Conservation (phyloP, 2,797 vertebrate genomes). For the Austrolebias charrua region DNA sequence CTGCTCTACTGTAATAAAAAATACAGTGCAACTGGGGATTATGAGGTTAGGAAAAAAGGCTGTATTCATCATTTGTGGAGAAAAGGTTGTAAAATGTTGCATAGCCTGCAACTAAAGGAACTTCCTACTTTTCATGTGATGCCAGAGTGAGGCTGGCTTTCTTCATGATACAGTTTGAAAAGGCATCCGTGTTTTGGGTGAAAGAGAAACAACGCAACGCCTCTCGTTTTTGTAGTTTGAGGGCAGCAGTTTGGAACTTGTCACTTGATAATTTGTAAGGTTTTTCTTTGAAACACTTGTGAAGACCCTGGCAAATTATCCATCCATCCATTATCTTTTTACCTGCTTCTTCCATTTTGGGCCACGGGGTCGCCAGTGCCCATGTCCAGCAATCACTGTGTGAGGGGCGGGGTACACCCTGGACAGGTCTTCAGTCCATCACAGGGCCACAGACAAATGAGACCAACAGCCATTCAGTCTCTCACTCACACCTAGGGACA, state of each 20-base stretch:
- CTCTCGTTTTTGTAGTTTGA: background rate
- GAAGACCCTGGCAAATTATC: slow-evolving; percentile 11
- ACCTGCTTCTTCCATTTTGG: too few relatives aligned
- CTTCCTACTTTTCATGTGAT: slow-evolving; percentile 24
- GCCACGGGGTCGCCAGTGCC: too few relatives aligned
- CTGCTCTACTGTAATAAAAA: slow-evolving; percentile 50
- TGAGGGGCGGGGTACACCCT: too few relatives aligned
- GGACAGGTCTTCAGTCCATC: too few relatives aligned
- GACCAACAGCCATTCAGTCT: too few relatives aligned
- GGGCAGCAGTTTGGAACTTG: slow-evolving; percentile 9
- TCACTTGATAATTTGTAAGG: slow-evolving; percentile 13
- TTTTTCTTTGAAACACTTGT: too few relatives aligned
- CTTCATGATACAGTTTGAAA: slow-evolving; percentile 29
- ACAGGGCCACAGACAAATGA: too few relatives aligned
- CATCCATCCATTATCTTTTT: too few relatives aligned
- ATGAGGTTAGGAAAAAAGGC: slow-evolving; percentile 37
- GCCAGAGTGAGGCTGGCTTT: slow-evolving; percentile 7
- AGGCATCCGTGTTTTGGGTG: background rate
- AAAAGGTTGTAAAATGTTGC: slow-evolving; percentile 51
- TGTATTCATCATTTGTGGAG: slow-evolving; percentile 48
- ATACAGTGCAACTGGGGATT: slow-evolving; percentile 42
- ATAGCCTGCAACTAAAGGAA: slow-evolving; percentile 2
- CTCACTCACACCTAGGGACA: too few relatives aligned
- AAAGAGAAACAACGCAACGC: slow-evolving; percentile 10
- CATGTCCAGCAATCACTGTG: too few relatives aligned